Base-by-base conservation (phyloP, 1,140 invertebrate species). In the Prorops nasuta region DNA sequence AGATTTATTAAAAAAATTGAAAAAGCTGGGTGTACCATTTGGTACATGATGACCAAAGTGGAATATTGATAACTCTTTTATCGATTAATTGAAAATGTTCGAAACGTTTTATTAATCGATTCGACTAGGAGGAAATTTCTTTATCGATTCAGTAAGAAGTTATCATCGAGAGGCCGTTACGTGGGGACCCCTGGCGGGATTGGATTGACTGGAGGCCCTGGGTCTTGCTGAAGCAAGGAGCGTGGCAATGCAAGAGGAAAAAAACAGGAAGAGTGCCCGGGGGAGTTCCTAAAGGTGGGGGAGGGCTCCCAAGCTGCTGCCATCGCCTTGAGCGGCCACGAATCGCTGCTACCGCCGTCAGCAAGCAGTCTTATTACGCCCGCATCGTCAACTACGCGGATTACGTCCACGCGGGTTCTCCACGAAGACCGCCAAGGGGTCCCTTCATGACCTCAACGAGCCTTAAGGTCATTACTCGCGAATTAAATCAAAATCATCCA, bases 1-100 rank as follows among this genome's bases (percentile, higher is more conserved):
- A 0, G 70, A 80, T 14, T 51, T 89, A 10, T 59, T 83, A 10
- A 76, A 77, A 41, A 77, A 83, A 60, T 64, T 88, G 3, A 79
- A 80, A 42, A 83, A 80, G 76, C 59, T 81, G 64, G 64, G 74
- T 66, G 54, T 64, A 60, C 43, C 52, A 10, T 54, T 54, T 36
- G 39, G 37, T 40, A 28, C n/a, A 28, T 28, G 24, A 4, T 28
- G 24, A 28, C 4, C 4, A 28, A 10, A 4, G 24, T 28, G 24
- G 10, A 28, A 28, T 28, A 6, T 28, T 28, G 24, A 28, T 6
- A 28, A 28, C n/a, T n/a, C n/a, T n/a, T n/a, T n/a, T n/a, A n/a
- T n/a, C n/a, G n/a, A n/a, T n/a, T n/a, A n/a, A 10, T 28, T 28
- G 24, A 28, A 28, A 28, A 28, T 28, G 4, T 28, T 28, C 24